Evolutionary conservation across 2,113 vertebrate genomes (phyloP).

Genomic region (Ursus arctos): DNA sequence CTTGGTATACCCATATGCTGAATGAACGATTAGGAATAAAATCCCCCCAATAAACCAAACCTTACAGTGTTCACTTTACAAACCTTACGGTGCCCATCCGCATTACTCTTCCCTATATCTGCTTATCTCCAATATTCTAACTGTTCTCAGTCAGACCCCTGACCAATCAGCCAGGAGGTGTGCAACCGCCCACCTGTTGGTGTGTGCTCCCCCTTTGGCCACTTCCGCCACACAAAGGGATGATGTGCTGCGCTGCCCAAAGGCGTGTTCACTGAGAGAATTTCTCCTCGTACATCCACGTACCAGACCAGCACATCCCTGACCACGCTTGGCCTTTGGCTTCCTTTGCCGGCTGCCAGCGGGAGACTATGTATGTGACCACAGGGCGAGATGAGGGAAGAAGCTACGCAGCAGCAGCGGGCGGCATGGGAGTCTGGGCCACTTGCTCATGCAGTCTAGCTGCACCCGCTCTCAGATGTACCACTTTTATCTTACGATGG

Average conservation of each 20-base stretch:
- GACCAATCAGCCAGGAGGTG: not conserved
- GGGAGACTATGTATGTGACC: not conserved
- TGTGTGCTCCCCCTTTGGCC: not conserved
- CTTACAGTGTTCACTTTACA: not conserved
- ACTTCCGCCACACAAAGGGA: not conserved
- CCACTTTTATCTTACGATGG: not conserved
- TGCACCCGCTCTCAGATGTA: not conserved
- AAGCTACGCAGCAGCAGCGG: not conserved
- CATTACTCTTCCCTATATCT: not conserved
- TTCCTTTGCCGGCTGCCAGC: not conserved
- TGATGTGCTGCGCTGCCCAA: not conserved
- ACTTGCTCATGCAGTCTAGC: not conserved
- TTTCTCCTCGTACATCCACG: not conserved
- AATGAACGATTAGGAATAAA: not conserved
- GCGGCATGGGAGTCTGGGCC: not conserved
- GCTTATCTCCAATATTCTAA: not conserved
- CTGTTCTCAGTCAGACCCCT: not conserved
- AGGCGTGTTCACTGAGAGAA: not conserved
- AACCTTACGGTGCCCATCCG: not conserved
- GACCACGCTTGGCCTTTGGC: not conserved
- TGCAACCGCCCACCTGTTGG: not conserved
- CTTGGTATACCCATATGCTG: not conserved
- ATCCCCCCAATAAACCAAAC: not conserved
- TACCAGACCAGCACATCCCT: not conserved
- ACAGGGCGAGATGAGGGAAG: not conserved